These are phyloP conservation scores for Ectemnius lituratus DNA, from an alignment of 2,888 invertebrate species.

Conservation along the genomic window DNA sequence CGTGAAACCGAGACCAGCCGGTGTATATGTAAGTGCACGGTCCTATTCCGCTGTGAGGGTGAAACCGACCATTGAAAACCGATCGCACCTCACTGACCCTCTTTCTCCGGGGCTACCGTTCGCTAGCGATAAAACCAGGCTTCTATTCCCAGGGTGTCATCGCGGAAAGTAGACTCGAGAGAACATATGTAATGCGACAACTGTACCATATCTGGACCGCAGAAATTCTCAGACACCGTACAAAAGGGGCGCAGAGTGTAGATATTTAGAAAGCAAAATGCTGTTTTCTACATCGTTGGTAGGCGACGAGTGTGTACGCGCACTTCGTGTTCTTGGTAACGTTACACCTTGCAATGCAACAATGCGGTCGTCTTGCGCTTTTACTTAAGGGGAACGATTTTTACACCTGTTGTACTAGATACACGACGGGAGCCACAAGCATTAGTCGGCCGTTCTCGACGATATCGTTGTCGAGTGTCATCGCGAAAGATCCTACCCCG, in stretches of 20 bases:
- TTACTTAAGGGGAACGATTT: not conserved
- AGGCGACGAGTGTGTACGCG: not conserved
- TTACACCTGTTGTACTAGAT: constrained; percentile 1
- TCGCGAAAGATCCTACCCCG: not conserved
- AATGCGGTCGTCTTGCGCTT: not conserved
- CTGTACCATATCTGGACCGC: not conserved
- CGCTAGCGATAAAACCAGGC: not conserved
- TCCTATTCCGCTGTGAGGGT: too few relatives aligned
- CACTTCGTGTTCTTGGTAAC: not conserved
- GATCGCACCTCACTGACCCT: not conserved
- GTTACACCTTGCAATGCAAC: not conserved
- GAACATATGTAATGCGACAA: not conserved
- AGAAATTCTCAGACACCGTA: too few relatives aligned
- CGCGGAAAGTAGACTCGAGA: not conserved
- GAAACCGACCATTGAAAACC: constrained; percentile 1
- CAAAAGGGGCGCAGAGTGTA: too few relatives aligned
- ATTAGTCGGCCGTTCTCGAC: not conserved
- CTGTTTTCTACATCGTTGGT: not conserved
- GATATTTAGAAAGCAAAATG: not conserved
- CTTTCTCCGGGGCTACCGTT: not conserved
- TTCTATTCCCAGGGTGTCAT: constrained; percentile 1
- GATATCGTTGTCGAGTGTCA: constrained; percentile 5
- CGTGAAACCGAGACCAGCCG: too few relatives aligned
- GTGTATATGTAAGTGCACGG: too few relatives aligned
- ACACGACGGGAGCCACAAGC: not conserved